phyloP scores from a whole-genome alignment of 2,797 vertebrate genomes.

The Typhlichthys subterraneus region DNA sequence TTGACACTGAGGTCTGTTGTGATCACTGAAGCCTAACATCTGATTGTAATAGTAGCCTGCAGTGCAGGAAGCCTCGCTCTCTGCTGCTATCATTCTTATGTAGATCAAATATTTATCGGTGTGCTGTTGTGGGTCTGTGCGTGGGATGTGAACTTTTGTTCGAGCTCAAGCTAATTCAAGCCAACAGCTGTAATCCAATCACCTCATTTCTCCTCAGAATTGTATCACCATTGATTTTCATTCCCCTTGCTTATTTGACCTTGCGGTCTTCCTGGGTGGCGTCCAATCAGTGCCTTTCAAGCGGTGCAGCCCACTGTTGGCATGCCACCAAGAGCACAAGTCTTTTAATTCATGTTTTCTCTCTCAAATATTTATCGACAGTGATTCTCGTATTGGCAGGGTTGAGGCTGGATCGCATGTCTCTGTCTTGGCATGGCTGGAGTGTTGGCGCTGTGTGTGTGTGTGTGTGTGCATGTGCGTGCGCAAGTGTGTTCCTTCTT shows the following conservation, averaged over 20 bases:
- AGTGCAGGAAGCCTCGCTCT: not conserved
- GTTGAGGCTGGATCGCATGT: constrained; percentile 31
- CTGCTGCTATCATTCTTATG: not conserved
- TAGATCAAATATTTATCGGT: no score
- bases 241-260: constrained; percentile 29
- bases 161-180: constrained; percentile 20
- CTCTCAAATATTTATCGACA: constrained; percentile 24
- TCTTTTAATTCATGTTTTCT: constrained; percentile 19
- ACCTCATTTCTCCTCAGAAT: constrained; percentile 4
- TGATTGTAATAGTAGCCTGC: not conserved
- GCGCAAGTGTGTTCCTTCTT: not conserved
- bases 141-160: constrained; percentile 5
- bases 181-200: constrained; percentile 33
- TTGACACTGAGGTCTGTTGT: not conserved
- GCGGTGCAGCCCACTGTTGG: constrained; percentile 8
- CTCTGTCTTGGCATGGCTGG: constrained; percentile 31
- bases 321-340: constrained; percentile 13
- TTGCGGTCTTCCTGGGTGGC: constrained; percentile 17
- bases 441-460: constrained; percentile 4
- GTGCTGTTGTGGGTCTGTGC: no score
- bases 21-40: not conserved
- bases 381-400: constrained; percentile 27
- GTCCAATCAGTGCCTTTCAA: constrained; percentile 16
- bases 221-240: not conserved
- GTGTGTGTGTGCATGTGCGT: constrained; percentile 8